Evolutionary conservation across 1,140 invertebrate genomes (phyloP), one percentile per base, ranked within the genome.

Genomic region (Drosophila sucinea): DNA sequence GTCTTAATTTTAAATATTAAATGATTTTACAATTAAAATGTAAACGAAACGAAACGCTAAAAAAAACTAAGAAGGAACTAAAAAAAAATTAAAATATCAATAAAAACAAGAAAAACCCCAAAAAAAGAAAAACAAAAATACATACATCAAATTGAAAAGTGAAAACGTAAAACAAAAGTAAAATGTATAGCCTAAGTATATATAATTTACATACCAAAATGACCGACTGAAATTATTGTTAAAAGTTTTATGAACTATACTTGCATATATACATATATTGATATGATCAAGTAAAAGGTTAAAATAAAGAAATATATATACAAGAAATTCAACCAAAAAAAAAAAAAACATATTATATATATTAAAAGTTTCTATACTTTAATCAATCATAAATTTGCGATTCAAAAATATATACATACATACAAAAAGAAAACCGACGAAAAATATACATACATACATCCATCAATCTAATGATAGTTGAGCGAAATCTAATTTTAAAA

Each of bases 221-320:
- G 83, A 90, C 83, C 83, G 87, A 90, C 87, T 90, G 87, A 90
- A 89, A 87, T 87, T 90, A 90, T 90, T 90, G 87, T 90, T 90
- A 90, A 87, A 90, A 78, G 70, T 90, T 90, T 87, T 90, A 83
- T 84, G 87, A 90, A 90, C 77, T 87, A 81, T 87, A 87, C 83
- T 87, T 87, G 83, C 79, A 83, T 89, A 82, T 76, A 87, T 80
- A 82, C 66, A 87, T 90, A 90, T 90, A 90, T 90, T 90, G 82
- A 90, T 85, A 85, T 89, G 85, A 89, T 86, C 81, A 90, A 90
- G 81, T 81, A 85, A 90, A 86, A 68, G 60, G 44, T 51, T 51
- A 27, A 51, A 51, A 51, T 51, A 72, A 77, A 33, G 66, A 83
- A 84, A 75, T 64, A 83, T 73, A 87, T 83, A 87, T 80, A 89